phyloP scores from a whole-genome alignment of 2,113 vertebrate genomes.

The Hemiprocne comata region DNA sequence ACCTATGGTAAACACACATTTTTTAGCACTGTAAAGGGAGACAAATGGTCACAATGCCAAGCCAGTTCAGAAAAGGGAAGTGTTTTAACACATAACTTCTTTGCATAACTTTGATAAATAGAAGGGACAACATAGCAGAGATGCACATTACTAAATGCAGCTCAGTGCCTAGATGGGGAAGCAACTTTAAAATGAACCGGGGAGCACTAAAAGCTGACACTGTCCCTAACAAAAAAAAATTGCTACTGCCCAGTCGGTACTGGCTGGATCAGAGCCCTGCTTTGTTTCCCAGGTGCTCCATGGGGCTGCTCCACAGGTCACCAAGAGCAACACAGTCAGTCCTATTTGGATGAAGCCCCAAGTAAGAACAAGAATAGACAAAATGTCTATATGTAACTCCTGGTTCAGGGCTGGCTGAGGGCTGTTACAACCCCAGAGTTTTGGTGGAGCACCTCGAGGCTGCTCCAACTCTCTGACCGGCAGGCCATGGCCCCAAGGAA shows the following conservation, averaged over 20 bases:
- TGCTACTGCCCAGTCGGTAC: neutral
- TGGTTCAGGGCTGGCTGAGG: neutral
- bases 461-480: neutral
- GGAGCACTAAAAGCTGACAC: neutral
- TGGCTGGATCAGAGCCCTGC: neutral
- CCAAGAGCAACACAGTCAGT: neutral
- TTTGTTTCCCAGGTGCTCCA: neutral
- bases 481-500: neutral
- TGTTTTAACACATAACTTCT: neutral
- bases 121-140: neutral
- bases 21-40: neutral
- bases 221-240: neutral
- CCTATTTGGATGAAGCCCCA: neutral
- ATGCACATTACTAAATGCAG: neutral
- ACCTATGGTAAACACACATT: neutral
- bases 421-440: neutral
- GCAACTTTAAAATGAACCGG: slow-evolving; percentile 23
- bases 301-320: neutral
- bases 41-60: neutral
- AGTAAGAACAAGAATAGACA: neutral
- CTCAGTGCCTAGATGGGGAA: neutral
- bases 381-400: neutral
- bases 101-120: slow-evolving; percentile 6
- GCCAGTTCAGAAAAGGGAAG: neutral
- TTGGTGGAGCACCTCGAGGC: neutral